Percentiles rank a stretch among this genome's conserved stretches.
These are phyloP conservation scores for Nasonia giraulti DNA, from an alignment of 1,140 invertebrate species.

Conservation along the genomic window DNA sequence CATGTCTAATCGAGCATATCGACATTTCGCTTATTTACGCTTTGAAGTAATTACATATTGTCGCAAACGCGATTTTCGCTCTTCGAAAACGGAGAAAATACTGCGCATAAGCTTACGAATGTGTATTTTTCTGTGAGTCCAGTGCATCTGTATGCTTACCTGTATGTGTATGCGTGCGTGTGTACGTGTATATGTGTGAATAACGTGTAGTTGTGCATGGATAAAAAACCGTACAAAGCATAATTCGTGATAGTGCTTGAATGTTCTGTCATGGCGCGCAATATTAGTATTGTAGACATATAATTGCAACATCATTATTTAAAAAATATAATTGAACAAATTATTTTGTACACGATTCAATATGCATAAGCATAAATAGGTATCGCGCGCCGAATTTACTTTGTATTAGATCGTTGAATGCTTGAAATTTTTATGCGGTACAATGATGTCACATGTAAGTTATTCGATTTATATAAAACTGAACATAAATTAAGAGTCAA, in stretches of 20 bases:
- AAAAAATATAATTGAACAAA: constrained; percentile 18
- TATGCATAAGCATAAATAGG: neutral
- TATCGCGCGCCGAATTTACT: constrained; percentile 8
- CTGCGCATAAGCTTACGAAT: neutral
- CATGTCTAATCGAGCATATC: neutral
- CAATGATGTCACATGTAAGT: neutral
- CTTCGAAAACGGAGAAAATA: constrained; percentile 6
- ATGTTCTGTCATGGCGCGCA: constrained; percentile 16
- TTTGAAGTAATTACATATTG: neutral
- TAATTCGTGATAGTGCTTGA: constrained; percentile 7
- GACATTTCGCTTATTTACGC: constrained; percentile 9
- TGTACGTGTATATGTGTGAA: neutral
- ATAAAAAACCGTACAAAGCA: constrained; percentile 31
- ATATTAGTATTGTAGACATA: constrained; percentile 12
- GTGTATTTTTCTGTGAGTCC: neutral
- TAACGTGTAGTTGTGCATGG: constrained; percentile 16
- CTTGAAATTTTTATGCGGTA: neutral
- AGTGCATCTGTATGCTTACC: neutral
- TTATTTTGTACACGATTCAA: constrained; percentile 14
- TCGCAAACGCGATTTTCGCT: constrained; percentile 11
- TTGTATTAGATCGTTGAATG: neutral
- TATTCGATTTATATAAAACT: constrained; percentile 38
- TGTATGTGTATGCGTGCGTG: neutral
- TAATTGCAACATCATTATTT: constrained; percentile 9
- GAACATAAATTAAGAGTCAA: constrained; percentile 30